Percentiles rank a stretch among this genome's conserved stretches.
Evolutionary conservation across 2,113 vertebrate genomes (phyloP).

Genomic region (Vombatus ursinus): DNA sequence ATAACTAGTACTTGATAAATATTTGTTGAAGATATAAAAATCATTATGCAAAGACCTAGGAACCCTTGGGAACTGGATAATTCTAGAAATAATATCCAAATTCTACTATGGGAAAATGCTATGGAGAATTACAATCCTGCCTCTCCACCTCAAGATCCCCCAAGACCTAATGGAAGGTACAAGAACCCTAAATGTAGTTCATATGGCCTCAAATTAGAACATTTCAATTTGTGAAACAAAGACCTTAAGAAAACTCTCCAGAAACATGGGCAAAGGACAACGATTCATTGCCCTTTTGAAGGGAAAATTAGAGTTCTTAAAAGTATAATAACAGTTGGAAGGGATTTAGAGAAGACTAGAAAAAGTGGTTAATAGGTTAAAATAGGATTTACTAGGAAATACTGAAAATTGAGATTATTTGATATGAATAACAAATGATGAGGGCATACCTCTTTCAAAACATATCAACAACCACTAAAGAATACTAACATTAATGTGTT

Average conservation of each 20-base stretch:
- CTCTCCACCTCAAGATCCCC: conserved; percentile 19
- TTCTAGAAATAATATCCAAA: conserved; percentile 12
- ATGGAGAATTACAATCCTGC: not conserved
- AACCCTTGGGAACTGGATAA: not conserved
- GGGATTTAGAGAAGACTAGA: not conserved
- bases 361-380: not conserved
- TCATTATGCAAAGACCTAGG: conserved; percentile 8
- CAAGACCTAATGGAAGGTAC: not conserved
- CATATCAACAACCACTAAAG: not conserved
- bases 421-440: conserved; percentile 33
- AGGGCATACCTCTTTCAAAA: not conserved
- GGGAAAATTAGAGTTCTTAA: conserved; percentile 41
- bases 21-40: not conserved
- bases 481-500: not conserved
- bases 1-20: conserved; percentile 18
- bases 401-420: conserved; percentile 19
- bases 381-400: conserved; percentile 2
- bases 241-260: not conserved
- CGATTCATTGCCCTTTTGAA: not conserved
- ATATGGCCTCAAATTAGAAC: conserved; percentile 21
- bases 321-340: conserved; percentile 3
- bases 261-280: not conserved
- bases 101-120: conserved; percentile 3
- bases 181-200: not conserved
- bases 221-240: not conserved